phyloP scores from a whole-genome alignment of 35 echinoderm and acorn worm species.

The Strongylocentrotus purpuratus region DNA sequence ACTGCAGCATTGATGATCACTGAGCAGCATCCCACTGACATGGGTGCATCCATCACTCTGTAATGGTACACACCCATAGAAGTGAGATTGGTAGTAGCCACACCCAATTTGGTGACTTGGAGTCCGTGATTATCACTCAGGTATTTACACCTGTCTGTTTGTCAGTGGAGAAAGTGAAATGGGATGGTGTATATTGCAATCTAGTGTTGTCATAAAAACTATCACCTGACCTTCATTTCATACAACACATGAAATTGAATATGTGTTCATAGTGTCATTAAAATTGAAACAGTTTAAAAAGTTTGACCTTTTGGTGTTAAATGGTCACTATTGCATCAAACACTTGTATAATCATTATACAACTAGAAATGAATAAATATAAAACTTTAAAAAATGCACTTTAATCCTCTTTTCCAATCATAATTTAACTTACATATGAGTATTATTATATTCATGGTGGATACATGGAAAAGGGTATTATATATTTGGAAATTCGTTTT shows the following conservation, averaged over 20 bases:
- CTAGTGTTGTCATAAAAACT: too few species aligned
- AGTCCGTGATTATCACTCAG: conserved; percentile 39
- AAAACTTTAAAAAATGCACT: too few species aligned
- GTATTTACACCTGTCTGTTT: conserved; percentile 62
- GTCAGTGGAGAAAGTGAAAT: neutral
- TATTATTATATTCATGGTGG: too few species aligned
- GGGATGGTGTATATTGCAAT: neutral
- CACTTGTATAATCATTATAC: too few species aligned
- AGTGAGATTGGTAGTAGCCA: conserved; percentile 63
- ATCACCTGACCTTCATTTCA: neutral
- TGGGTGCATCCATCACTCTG: conserved; percentile 70
- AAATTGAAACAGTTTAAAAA: neutral
- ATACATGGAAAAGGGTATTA: too few species aligned
- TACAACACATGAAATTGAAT: neutral
- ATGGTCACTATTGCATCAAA: too few species aligned
- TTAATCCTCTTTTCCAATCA: too few species aligned
- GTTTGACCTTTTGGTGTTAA: too few species aligned
- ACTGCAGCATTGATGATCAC: conserved; percentile 67
- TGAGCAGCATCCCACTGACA: conserved; percentile 69
- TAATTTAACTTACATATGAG: too few species aligned
- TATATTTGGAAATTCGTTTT: too few species aligned
- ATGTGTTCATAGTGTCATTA: neutral
- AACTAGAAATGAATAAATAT: too few species aligned
- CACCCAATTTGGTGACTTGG: conserved; percentile 57
- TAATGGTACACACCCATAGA: conserved; percentile 75